Evolutionary conservation across 2,888 invertebrate species (phyloP).

Genomic region (Megaustenia siamemsis): DNA sequence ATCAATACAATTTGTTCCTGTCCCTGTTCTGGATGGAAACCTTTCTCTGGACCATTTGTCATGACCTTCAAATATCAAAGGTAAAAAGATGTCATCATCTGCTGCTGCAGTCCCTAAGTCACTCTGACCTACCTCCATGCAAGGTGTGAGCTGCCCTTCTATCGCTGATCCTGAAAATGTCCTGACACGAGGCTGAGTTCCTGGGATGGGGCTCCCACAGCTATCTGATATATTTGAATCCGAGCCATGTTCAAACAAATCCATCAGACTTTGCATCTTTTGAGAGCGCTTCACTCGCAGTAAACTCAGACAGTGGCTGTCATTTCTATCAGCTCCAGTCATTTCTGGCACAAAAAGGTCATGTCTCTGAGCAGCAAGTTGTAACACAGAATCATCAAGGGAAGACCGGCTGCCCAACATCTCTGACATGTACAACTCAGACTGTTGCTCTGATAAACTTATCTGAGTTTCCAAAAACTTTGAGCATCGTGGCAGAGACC

Average conservation of each 20-base stretch:
- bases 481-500: constrained; percentile 44
- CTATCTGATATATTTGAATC: constrained; percentile 60
- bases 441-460: constrained; percentile 15
- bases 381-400: constrained; percentile 70
- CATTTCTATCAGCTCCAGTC: constrained; percentile 53
- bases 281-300: constrained; percentile 67
- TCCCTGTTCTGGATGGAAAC: constrained; percentile 25
- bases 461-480: constrained; percentile 32
- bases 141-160: constrained; percentile 38
- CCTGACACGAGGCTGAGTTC: constrained; percentile 20
- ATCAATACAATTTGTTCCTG: background rate
- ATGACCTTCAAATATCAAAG: constrained; percentile 3
- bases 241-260: constrained; percentile 70
- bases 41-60: constrained; percentile 27
- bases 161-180: constrained; percentile 50
- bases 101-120: constrained; percentile 30
- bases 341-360: constrained; percentile 61
- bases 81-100: constrained; percentile 52
- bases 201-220: constrained; percentile 54
- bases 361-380: constrained; percentile 68
- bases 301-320: constrained; percentile 66
- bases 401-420: constrained; percentile 66
- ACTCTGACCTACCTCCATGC: constrained; percentile 40
- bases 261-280: constrained; percentile 71
- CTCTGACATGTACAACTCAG: constrained; percentile 55